Base-by-base conservation (phyloP, 2,797 vertebrate species). In the Manis javanica region DNA sequence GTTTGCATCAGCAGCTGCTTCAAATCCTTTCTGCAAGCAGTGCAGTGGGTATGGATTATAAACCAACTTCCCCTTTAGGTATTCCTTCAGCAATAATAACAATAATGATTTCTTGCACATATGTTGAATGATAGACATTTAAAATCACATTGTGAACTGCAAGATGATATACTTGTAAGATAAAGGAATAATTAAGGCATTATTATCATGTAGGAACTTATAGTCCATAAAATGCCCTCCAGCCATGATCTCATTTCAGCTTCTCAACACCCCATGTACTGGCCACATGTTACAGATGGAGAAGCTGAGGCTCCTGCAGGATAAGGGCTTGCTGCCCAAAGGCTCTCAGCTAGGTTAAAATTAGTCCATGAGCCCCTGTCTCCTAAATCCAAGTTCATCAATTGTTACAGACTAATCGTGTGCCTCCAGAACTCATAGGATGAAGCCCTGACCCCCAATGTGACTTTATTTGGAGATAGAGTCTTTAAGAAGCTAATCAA, bases 341-440 rank as follows among this genome's bases (percentile, higher is more conserved):
- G 66, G 42, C 18, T 90, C 51, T 75, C 21, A 75, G 3, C 18
- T 63, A 55, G 31, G 61, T 51, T 75, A 23, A n/a, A 83, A 34
- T 77, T 49, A 82, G 42, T 59, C 63, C 51, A 12, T 24, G 63
- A 79, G 5, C 11, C 14, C 21, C 55, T 75, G 23, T 61, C n/a
- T 95, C 93, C 55, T 42, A 88, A 77, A 89, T 91, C 91, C 23
- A 94, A 61, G 55, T 92, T 92, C 87, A 83, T 23, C 23, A 53
- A 23, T 86, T 87, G 7, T 91, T 72, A 71, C 69, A 18, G 18
- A 87, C 51, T 53, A 87, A 90, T 6, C 51, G 4, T 37, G 31
- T 39, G 59, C 37, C 21, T 66, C 29, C 34, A 5, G 61, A 90
- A 68, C 71, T 61, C n/a, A 15, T 31, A 81, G 39, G 55, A 24